phyloP scores from a whole-genome alignment of 2,113 vertebrate genomes.

The Promerops cafer region DNA sequence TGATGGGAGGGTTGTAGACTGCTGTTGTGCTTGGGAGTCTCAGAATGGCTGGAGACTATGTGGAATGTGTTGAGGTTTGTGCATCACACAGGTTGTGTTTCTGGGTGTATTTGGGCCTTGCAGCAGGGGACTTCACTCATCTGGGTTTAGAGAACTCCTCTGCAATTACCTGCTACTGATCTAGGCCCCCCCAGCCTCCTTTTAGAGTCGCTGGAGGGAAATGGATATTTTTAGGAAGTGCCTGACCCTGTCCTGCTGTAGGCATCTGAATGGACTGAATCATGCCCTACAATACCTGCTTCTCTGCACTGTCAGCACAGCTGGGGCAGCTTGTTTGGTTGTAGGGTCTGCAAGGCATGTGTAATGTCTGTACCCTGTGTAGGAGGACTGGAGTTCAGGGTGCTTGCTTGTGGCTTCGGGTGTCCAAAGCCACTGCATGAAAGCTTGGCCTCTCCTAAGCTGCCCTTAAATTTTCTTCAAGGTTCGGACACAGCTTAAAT shows the following conservation, averaged over 20 bases:
- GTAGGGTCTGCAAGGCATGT: neutral
- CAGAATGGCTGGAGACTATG: neutral
- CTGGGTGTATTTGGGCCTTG: neutral
- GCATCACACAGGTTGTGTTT: neutral
- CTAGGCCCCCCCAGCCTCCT: neutral
- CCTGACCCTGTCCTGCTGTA: neutral
- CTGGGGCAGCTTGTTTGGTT: neutral
- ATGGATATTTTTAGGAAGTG: neutral
- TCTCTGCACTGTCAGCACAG: neutral
- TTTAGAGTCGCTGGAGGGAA: neutral
- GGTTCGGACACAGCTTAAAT: neutral
- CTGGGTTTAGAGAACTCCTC: neutral
- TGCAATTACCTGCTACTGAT: neutral
- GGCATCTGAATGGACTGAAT: neutral
- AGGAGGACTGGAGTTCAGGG: neutral
- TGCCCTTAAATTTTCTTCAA: slow-evolving; percentile 2
- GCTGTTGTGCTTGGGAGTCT: neutral
- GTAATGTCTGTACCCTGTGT: neutral
- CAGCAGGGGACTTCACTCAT: neutral
- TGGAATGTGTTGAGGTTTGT: neutral
- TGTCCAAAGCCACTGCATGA: neutral
- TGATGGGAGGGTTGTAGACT: neutral
- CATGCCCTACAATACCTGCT: neutral
- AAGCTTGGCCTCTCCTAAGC: neutral
- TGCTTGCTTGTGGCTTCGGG: neutral